Conservation (phyloP, 1,140 invertebrate species). For the Tetragonula clypearis region DNA sequence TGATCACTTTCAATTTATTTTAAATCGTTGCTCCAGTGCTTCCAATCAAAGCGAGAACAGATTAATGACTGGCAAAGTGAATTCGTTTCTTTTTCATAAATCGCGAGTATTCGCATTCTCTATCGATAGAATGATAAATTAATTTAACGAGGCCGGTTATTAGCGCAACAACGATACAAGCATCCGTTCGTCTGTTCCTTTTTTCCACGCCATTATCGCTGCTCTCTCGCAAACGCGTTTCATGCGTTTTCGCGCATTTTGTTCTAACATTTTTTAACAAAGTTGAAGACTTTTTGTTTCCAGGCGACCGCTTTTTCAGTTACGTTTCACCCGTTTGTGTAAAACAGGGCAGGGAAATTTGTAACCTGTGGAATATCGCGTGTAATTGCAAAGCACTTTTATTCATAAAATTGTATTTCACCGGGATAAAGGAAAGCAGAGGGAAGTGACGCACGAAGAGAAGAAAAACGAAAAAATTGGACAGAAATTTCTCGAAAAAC, state of each 20-base stretch:
- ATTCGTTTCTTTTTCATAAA: not conserved
- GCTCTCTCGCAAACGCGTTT: not conserved
- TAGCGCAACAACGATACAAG: not conserved
- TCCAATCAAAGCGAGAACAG: not conserved
- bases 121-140: not conserved
- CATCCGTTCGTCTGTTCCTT: not conserved
- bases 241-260: too few species aligned
- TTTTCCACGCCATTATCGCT: not conserved
- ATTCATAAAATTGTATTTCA: not conserved
- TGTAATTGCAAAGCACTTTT: not conserved
- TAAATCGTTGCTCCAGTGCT: not conserved
- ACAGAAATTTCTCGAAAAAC: not conserved
- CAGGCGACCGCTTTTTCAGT: not conserved
- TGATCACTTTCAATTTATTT: not conserved
- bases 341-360: not conserved
- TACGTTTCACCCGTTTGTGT: not conserved
- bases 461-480: not conserved
- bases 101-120: not conserved
- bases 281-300: not conserved
- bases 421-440: not conserved
- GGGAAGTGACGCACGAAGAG: not conserved
- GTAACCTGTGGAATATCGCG: not conserved
- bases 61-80: not conserved
- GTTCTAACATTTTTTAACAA: not conserved
- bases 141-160: not conserved